Conservation (phyloP, 1,140 invertebrate species). For the Zeugodacus cucurbitae region DNA sequence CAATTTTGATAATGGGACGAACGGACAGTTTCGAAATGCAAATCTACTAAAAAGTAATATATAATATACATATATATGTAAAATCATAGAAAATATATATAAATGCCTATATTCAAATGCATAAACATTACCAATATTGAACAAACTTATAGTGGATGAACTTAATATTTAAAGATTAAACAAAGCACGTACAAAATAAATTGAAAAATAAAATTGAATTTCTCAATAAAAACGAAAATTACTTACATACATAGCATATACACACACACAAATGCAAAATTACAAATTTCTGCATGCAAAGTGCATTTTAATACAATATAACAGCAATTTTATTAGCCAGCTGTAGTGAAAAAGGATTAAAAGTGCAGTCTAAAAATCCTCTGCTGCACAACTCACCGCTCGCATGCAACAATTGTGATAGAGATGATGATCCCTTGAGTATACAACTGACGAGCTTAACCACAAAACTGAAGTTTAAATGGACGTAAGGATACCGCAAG, state of each 20-base stretch:
- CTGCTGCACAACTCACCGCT: not conserved
- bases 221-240: not conserved
- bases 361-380: conserved; percentile 1
- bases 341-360: conserved; percentile 7
- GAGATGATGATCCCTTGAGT: not conserved
- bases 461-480: conserved; percentile 30
- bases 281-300: not conserved
- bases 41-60: too few relatives aligned
- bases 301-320: conserved; percentile 8
- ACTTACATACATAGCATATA: not conserved
- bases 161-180: not conserved
- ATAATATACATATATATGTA: too few relatives aligned
- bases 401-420: not conserved
- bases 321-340: conserved; percentile 19
- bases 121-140: not conserved
- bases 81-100: too few relatives aligned
- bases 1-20: too few relatives aligned
- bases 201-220: not conserved
- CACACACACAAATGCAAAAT: not conserved
- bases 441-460: conserved; percentile 23
- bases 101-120: not conserved
- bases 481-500: conserved; percentile 16
- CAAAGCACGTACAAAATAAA: conserved; percentile 26
- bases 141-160: not conserved
- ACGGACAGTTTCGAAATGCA: too few relatives aligned